Conservation (phyloP, 2,888 invertebrate species). For the Nomada fabriciana region DNA sequence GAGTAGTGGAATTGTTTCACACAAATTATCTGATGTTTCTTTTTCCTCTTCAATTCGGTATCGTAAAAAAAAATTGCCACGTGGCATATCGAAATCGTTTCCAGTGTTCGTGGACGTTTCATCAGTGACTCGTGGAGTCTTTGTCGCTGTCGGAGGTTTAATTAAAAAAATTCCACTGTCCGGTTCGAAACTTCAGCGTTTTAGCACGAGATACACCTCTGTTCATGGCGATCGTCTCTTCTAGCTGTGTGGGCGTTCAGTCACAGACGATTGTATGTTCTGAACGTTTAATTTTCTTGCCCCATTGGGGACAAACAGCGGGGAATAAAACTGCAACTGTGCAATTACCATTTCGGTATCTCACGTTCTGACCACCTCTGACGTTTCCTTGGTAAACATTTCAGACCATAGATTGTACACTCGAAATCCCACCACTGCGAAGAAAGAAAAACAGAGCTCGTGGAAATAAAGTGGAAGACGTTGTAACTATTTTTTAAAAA, state of each 20-base stretch:
- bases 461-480: too few species aligned
- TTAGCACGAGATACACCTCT: not conserved
- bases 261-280: conserved; percentile 25
- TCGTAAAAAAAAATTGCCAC: conserved; percentile 1
- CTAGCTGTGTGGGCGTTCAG: conserved; percentile 16
- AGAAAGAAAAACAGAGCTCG: too few species aligned
- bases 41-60: too few species aligned
- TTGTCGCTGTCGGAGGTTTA: not conserved
- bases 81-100: not conserved
- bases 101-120: not conserved
- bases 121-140: not conserved
- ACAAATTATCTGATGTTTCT: too few species aligned
- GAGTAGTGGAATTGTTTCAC: too few species aligned
- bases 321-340: not conserved
- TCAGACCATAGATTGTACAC: not conserved
- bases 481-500: too few species aligned
- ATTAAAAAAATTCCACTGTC: conserved; percentile 16
- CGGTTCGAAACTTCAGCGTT: conserved; percentile 7
- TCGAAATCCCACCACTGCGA: not conserved
- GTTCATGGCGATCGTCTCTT: not conserved
- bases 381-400: too few species aligned
- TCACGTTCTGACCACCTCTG: too few species aligned
- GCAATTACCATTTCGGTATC: not conserved
- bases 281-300: conserved; percentile 35
- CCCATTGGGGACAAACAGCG: not conserved